Percentiles rank a stretch among this genome's conserved stretches.
phyloP scores from a whole-genome alignment of 2,797 vertebrate genomes.

The Anguilla obscura region DNA sequence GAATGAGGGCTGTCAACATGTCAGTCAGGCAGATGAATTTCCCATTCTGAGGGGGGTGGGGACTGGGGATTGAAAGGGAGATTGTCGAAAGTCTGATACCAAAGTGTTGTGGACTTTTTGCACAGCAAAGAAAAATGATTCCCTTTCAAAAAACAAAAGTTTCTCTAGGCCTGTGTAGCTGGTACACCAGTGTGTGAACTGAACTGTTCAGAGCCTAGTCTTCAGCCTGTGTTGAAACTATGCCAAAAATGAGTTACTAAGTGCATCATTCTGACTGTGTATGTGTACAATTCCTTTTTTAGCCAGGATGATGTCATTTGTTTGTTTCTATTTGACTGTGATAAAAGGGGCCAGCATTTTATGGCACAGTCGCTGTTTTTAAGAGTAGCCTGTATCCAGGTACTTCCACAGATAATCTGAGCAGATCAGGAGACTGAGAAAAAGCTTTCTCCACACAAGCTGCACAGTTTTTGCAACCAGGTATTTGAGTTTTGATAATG shows the following conservation, averaged over 20 bases:
- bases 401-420: slow-evolving; percentile 16
- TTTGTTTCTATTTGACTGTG: slow-evolving; percentile 30
- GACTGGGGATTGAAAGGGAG: too few relatives aligned
- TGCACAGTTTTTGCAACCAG: neutral
- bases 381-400: slow-evolving; percentile 11
- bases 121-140: neutral
- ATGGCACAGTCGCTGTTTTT: neutral
- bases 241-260: slow-evolving; percentile 18
- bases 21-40: neutral
- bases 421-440: neutral
- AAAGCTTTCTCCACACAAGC: neutral
- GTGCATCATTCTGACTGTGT: slow-evolving; percentile 7
- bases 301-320: slow-evolving; percentile 25
- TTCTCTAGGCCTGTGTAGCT: slow-evolving; percentile 10
- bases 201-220: slow-evolving; percentile 15
- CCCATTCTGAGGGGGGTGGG: neutral
- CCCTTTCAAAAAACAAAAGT: neutral
- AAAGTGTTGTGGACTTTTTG: neutral
- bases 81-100: too few relatives aligned
- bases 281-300: slow-evolving; percentile 19
- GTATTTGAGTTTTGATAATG: slow-evolving; percentile 7
- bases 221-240: neutral
- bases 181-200: neutral
- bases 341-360: slow-evolving; percentile 22
- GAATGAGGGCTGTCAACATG: neutral